phyloP scores from a whole-genome alignment of 2,113 vertebrate species.

The Macrotis lagotis region DNA sequence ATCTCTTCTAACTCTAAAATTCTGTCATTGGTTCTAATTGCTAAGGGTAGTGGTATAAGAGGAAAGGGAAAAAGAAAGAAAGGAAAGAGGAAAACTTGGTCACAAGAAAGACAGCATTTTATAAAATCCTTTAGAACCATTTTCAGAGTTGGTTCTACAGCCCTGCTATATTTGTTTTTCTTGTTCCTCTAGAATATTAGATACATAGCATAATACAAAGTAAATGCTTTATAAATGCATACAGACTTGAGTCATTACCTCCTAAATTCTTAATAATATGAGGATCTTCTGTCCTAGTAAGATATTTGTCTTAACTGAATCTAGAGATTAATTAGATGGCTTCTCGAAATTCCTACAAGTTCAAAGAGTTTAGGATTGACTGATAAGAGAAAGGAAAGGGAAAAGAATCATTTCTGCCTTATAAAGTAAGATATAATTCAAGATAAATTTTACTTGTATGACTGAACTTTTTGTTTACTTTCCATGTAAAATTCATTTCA shows the following conservation, averaged over 20 bases:
- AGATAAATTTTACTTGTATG: too few species aligned
- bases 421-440: neutral
- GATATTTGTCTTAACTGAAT: neutral
- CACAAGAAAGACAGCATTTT: neutral
- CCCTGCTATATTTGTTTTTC: neutral
- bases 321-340: neutral
- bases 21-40: neutral
- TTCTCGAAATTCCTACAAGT: neutral
- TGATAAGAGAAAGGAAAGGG: neutral
- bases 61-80: neutral
- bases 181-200: neutral
- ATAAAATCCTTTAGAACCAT: neutral
- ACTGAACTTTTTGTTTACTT: neutral
- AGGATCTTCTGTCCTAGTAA: neutral
- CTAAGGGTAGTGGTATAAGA: neutral
- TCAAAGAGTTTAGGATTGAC: neutral
- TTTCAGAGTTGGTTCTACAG: neutral
- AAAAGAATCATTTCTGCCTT: neutral
- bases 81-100: neutral
- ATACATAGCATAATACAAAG: neutral
- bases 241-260: neutral
- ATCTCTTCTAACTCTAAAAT: neutral
- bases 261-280: neutral
- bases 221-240: neutral
- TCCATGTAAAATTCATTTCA: neutral